phyloP scores from a whole-genome alignment of 2,797 vertebrate genomes.

The Girardinus metallicus region DNA sequence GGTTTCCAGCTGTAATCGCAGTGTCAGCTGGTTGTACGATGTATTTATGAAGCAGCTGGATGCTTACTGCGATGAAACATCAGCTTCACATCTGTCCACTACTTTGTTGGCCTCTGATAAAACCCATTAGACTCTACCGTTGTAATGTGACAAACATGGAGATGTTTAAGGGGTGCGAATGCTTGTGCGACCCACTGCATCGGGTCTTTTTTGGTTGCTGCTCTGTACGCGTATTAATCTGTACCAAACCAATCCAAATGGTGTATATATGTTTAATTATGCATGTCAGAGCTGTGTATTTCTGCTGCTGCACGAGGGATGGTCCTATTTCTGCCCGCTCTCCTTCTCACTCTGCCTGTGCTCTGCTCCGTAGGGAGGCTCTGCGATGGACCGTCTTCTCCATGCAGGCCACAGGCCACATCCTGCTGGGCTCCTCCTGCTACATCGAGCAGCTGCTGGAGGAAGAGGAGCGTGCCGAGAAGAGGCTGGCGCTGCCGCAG shows the following conservation, averaged over 20 bases:
- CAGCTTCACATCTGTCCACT: not conserved
- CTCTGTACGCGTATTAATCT: not conserved
- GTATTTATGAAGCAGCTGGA: not conserved
- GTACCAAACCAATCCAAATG: not conserved
- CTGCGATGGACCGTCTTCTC: constrained; percentile 89
- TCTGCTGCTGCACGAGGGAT: not conserved
- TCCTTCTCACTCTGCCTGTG: constrained; percentile 3
- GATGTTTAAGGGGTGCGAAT: not conserved
- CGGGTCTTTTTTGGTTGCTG: not conserved
- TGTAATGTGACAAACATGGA: not conserved
- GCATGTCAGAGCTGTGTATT: not conserved
- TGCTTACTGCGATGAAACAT: not conserved
- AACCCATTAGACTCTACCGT: not conserved
- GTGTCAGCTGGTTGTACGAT: not conserved
- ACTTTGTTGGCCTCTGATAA: not conserved
- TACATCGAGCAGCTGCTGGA: constrained; percentile 93
- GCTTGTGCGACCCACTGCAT: not conserved
- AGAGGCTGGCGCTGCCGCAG: constrained; percentile 56
- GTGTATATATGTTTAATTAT: not conserved
- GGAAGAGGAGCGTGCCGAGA: constrained; percentile 78
- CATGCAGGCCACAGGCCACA: constrained; percentile 92
- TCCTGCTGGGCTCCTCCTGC: constrained; percentile 91
- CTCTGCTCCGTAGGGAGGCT: constrained; percentile 82
- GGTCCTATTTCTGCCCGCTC: not conserved
- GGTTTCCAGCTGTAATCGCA: not conserved